Evolutionary conservation across 2,888 invertebrate species (phyloP).

Genomic region (Aphodius sticticus): DNA sequence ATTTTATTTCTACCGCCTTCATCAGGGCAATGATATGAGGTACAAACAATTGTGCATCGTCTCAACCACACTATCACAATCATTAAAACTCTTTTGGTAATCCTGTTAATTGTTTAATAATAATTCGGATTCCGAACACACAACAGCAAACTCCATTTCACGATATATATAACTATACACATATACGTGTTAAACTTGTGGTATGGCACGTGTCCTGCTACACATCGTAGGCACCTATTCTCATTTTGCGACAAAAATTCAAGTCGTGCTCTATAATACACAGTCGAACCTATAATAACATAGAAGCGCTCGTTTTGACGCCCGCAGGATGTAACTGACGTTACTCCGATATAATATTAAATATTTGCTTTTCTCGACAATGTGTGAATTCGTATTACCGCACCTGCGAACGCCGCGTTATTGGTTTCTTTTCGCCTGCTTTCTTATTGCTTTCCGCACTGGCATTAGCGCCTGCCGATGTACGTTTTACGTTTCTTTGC

Average conservation of each 20-base stretch:
- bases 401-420: not conserved
- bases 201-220: not conserved
- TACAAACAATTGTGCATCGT: too few species aligned
- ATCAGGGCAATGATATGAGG: too few species aligned
- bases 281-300: not conserved
- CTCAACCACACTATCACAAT: too few species aligned
- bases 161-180: too few species aligned
- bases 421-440: not conserved
- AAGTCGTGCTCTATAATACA: not conserved
- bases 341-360: not conserved
- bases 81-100: too few species aligned
- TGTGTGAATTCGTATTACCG: constrained; percentile 4
- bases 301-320: not conserved
- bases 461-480: not conserved
- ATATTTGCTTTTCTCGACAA: constrained; percentile 4
- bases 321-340: not conserved
- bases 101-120: too few species aligned
- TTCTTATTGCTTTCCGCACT: not conserved
- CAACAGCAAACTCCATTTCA: too few species aligned
- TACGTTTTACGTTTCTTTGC: not conserved
- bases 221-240: not conserved
- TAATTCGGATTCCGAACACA: too few species aligned
- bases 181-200: too few species aligned
- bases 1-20: too few species aligned
- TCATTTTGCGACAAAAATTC: not conserved